These are phyloP conservation scores for Dascyllus trimaculatus DNA, from an alignment of 2,113 vertebrate species.

Conservation along the genomic window DNA sequence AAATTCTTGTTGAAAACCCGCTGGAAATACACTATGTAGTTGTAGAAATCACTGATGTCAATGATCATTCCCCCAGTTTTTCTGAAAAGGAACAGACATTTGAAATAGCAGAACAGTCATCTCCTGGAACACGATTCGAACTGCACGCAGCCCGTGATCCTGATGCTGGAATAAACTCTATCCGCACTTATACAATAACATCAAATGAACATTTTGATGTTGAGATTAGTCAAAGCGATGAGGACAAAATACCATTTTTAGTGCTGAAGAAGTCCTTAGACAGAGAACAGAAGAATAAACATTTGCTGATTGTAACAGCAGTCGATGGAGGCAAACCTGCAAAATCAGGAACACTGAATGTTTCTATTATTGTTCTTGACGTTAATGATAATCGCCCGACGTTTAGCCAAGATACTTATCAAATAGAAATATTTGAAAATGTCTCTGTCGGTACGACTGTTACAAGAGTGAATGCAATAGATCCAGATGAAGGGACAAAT, in stretches of 20 bases:
- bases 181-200: slow-evolving; percentile 80
- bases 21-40: slow-evolving; percentile 79
- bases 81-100: slow-evolving; percentile 68
- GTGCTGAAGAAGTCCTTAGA: slow-evolving; percentile 78
- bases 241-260: slow-evolving; percentile 74
- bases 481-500: slow-evolving; percentile 53
- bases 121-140: slow-evolving; percentile 78
- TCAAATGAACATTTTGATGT: slow-evolving; percentile 76
- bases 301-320: slow-evolving; percentile 71
- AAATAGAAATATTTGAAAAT: slow-evolving; percentile 68
- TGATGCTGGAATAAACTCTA: slow-evolving; percentile 82
- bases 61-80: slow-evolving; percentile 84
- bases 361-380: slow-evolving; percentile 78
- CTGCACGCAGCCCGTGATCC: slow-evolving; percentile 84
- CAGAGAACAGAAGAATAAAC: slow-evolving; percentile 64
- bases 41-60: slow-evolving; percentile 81
- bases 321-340: slow-evolving; percentile 80
- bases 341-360: slow-evolving; percentile 62
- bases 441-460: slow-evolving; percentile 30
- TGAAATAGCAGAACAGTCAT: slow-evolving; percentile 75
- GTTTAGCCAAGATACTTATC: slow-evolving; percentile 72
- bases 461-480: slow-evolving; percentile 40
- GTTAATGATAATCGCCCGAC: slow-evolving; percentile 80
- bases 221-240: slow-evolving; percentile 59
- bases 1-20: slow-evolving; percentile 81